Evolutionary conservation across 2,797 vertebrate species (phyloP).

Genomic region (Macrochelys suwanniensis): DNA sequence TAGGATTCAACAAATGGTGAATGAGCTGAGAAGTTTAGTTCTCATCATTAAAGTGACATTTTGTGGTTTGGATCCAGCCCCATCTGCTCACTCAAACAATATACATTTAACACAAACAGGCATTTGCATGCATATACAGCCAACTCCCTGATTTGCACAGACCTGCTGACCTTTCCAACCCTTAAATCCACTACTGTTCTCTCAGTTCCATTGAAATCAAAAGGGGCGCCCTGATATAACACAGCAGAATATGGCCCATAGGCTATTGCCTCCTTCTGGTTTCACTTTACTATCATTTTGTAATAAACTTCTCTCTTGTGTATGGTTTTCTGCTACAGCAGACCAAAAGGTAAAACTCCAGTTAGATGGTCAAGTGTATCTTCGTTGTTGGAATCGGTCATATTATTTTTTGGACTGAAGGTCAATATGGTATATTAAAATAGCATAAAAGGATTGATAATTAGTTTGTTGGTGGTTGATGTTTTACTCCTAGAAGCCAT

Average conservation of each 20-base stretch:
- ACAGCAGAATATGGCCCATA: neutral
- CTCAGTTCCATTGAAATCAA: neutral
- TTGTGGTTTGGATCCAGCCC: no score
- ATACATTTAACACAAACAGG: no score
- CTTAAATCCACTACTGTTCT: neutral
- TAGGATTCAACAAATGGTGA: no score
- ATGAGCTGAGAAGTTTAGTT: no score
- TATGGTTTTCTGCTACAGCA: neutral
- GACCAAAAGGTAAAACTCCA: neutral
- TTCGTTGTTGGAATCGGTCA: neutral
- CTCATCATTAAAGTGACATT: no score
- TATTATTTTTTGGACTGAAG: neutral
- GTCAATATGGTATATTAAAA: neutral
- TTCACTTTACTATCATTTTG: neutral
- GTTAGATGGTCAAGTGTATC: neutral
- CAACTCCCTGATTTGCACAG: no score
- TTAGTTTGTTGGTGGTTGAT: neutral
- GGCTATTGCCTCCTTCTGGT: neutral
- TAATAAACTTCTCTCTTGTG: neutral
- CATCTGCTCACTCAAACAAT: no score
- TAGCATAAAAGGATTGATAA: neutral
- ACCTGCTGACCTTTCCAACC: no score
- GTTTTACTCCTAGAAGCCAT: neutral
- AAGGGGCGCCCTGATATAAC: fast-evolving
- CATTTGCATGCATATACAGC: no score